phyloP scores from a whole-genome alignment of 2,888 invertebrate genomes.

The Tromatobia lineatoria region DNA sequence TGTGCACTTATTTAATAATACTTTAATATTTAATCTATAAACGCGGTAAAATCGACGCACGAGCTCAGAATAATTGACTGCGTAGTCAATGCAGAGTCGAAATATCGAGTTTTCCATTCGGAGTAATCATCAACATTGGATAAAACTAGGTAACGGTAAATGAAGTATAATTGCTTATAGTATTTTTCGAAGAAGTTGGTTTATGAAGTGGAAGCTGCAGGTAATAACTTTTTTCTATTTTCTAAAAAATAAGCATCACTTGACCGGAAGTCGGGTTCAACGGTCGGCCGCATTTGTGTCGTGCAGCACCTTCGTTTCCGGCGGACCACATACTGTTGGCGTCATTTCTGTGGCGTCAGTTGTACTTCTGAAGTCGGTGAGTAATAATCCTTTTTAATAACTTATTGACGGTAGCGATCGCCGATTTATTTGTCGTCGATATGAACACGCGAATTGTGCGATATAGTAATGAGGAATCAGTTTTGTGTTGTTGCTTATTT shows the following conservation, averaged over 20 bases:
- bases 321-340: slow-evolving; percentile 49
- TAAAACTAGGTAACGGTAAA: background rate
- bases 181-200: background rate
- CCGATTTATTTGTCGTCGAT: slow-evolving; percentile 35
- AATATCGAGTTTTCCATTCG: background rate
- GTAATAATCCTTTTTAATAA: slow-evolving; percentile 63
- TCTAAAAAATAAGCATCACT: slow-evolving; percentile 2
- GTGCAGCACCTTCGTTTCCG: slow-evolving; percentile 55
- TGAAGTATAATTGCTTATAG: background rate
- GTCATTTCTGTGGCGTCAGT: slow-evolving; percentile 64
- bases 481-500: slow-evolving; percentile 39
- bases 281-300: slow-evolving; percentile 46
- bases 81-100: slow-evolving; percentile 1
- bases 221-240: background rate
- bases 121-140: background rate
- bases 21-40: slow-evolving; percentile 15
- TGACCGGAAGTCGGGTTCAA: slow-evolving; percentile 50
- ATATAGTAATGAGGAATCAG: slow-evolving; percentile 5
- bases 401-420: slow-evolving; percentile 51
- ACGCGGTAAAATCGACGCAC: background rate
- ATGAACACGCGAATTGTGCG: background rate
- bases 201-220: background rate
- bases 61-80: slow-evolving; percentile 11
- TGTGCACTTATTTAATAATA: background rate
- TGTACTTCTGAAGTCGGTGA: slow-evolving; percentile 65